Evolutionary conservation across 2,797 vertebrate genomes (phyloP).

Genomic region (Cetoscarus ocellatus): DNA sequence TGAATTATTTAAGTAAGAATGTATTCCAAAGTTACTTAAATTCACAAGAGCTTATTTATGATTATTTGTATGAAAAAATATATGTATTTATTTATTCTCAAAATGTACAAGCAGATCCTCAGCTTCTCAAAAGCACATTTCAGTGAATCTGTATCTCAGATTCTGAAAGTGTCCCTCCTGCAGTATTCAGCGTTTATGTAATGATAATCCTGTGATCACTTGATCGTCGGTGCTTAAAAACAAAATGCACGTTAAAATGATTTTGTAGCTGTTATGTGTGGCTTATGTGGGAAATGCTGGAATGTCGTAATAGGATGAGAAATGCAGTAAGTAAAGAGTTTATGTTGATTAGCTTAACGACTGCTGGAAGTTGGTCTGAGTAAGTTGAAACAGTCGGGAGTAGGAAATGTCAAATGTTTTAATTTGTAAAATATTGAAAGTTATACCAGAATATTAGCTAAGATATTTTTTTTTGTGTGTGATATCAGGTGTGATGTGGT

Average conservation of each 20-base stretch:
- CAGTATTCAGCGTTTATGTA: slow-evolving; percentile 42
- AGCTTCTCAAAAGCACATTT: slow-evolving; percentile 12
- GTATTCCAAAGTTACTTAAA: slow-evolving; percentile 8
- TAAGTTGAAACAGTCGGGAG: slow-evolving; percentile 20
- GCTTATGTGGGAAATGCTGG: slow-evolving; percentile 36
- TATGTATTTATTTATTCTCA: slow-evolving; percentile 9
- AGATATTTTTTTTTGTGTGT: too few species aligned
- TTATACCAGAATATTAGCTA: too few species aligned
- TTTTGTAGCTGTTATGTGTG: slow-evolving; percentile 12
- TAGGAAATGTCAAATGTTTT: slow-evolving; percentile 12
- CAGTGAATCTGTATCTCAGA: neutral
- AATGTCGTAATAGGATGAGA: slow-evolving; percentile 63
- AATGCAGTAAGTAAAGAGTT: slow-evolving; percentile 37
- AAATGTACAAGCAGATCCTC: neutral
- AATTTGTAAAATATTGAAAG: too few species aligned
- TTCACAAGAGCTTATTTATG: neutral
- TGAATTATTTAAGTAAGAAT: slow-evolving; percentile 9
- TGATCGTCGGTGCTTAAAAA: slow-evolving; percentile 20
- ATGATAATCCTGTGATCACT: slow-evolving; percentile 15
- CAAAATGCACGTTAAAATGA: slow-evolving; percentile 20
- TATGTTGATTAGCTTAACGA: slow-evolving; percentile 41
- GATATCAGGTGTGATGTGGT: too few species aligned
- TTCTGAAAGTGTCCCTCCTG: slow-evolving; percentile 46
- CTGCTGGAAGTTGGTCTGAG: slow-evolving; percentile 30
- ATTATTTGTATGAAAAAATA: neutral